A percentile compares a stretch with the other conserved stretches of the same genome.
Conservation (phyloP, 2,797 vertebrate genomes). For the Syncerus caffer region DNA sequence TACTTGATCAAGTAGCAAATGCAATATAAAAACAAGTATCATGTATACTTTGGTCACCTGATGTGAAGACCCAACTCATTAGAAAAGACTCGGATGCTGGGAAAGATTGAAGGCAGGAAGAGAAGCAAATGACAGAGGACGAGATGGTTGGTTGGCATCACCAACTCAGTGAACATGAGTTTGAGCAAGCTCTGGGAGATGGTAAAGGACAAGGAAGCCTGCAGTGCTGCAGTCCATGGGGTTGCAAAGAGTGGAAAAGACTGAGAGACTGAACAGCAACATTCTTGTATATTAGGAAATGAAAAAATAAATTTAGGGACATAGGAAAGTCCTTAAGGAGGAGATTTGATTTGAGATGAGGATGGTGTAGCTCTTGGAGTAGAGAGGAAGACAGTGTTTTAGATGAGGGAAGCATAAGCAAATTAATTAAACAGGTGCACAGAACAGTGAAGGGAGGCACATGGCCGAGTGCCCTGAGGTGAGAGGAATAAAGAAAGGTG, state of each 20-base stretch:
- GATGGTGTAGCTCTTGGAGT: neutral
- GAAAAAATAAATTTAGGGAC: neutral
- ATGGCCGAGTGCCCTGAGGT: neutral
- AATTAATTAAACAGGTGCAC: neutral
- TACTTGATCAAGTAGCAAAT: neutral
- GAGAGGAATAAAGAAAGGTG: neutral
- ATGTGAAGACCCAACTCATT: neutral
- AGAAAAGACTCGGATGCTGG: neutral
- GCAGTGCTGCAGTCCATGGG: neutral
- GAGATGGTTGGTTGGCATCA: neutral
- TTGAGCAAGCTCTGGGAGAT: neutral
- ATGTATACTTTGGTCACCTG: neutral
- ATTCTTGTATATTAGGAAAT: neutral
- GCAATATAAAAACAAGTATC: neutral
- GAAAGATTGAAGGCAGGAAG: neutral
- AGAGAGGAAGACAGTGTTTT: neutral
- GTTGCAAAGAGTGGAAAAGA: neutral
- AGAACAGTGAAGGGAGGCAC: neutral
- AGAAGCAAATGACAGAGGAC: neutral
- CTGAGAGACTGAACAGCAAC: neutral
- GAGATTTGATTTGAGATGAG: neutral
- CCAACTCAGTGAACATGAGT: neutral
- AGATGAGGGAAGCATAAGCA: neutral
- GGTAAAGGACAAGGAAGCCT: neutral
- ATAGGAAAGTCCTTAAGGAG: neutral